A percentile compares a stretch with the other conserved stretches of the same genome.
Conservation (phyloP, 2,888 invertebrate species). For the Tromatobia lineatoria region DNA sequence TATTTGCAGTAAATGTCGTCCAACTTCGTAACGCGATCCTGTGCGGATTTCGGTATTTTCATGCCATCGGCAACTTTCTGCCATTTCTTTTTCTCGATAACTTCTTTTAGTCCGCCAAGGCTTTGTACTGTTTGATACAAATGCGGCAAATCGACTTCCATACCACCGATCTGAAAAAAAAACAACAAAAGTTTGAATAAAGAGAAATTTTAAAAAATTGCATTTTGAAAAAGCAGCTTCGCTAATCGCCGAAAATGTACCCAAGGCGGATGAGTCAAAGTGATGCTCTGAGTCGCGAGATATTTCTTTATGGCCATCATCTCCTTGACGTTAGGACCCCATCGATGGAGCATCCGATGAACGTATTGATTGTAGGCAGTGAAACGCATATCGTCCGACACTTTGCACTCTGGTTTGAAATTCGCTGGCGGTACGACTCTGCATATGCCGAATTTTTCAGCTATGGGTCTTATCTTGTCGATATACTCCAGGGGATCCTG, state of each 20-base stretch:
- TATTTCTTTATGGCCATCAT: slow-evolving; percentile 94
- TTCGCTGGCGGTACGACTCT: slow-evolving; percentile 93
- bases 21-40: slow-evolving; percentile 92
- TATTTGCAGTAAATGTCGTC: slow-evolving; percentile 97
- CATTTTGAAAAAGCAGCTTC: not conserved
- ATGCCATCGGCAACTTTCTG: slow-evolving; percentile 94
- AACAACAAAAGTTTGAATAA: slow-evolving; percentile 23
- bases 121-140: slow-evolving; percentile 94
- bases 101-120: slow-evolving; percentile 94
- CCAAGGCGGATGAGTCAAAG: slow-evolving; percentile 92
- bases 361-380: slow-evolving; percentile 96
- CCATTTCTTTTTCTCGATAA: slow-evolving; percentile 96
- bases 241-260: slow-evolving; percentile 85
- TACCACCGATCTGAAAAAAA: slow-evolving; percentile 91
- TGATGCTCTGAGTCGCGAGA: slow-evolving; percentile 91
- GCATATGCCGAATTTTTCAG: slow-evolving; percentile 94
- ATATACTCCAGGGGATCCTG: slow-evolving; percentile 94
- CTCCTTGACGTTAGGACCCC: slow-evolving; percentile 95
- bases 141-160: slow-evolving; percentile 95
- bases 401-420: slow-evolving; percentile 93
- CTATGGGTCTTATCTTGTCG: slow-evolving; percentile 91
- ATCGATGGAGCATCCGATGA: slow-evolving; percentile 94
- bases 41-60: slow-evolving; percentile 92
- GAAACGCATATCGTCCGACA: slow-evolving; percentile 94
- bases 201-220: slow-evolving; percentile 12